phyloP scores from a whole-genome alignment of 1,140 invertebrate genomes.

The Drosophila micromelanica region DNA sequence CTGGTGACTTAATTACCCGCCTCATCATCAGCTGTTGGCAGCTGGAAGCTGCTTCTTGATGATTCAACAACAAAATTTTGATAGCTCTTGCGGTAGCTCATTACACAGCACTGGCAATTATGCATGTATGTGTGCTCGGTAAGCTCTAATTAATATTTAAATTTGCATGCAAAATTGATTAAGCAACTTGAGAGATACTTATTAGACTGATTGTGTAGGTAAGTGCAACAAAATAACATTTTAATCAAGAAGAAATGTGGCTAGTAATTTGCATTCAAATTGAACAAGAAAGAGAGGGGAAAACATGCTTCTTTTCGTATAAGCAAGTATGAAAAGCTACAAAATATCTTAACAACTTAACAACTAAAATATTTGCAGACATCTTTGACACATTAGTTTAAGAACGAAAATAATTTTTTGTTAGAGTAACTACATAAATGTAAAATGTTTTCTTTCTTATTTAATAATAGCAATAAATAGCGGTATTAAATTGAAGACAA shows the following conservation, averaged over 20 bases:
- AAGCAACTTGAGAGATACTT: not conserved
- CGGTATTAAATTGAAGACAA: not conserved
- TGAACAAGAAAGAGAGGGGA: too few relatives aligned
- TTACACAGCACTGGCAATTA: conserved; percentile 8
- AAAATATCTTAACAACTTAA: too few relatives aligned
- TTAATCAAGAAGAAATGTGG: too few relatives aligned
- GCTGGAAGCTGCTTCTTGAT: conserved; percentile 10
- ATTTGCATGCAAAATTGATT: not conserved
- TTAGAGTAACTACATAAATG: not conserved
- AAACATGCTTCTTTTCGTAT: too few relatives aligned
- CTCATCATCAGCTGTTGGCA: conserved; percentile 24
- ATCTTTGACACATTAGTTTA: too few relatives aligned
- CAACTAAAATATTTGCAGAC: too few relatives aligned
- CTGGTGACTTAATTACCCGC: conserved; percentile 21
- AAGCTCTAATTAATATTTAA: conserved; percentile 13
- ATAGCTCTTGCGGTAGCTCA: conserved; percentile 19
- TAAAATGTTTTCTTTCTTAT: not conserved
- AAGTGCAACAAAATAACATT: too few relatives aligned
- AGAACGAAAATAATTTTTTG: too few relatives aligned
- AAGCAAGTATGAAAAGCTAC: too few relatives aligned
- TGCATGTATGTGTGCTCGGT: not conserved
- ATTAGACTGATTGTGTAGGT: not conserved
- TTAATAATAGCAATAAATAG: not conserved
- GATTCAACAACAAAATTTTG: conserved; percentile 25
- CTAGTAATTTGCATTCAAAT: too few relatives aligned